Evolutionary conservation across 2,797 vertebrate species (phyloP).

Genomic region (Diplodus puntazzo): DNA sequence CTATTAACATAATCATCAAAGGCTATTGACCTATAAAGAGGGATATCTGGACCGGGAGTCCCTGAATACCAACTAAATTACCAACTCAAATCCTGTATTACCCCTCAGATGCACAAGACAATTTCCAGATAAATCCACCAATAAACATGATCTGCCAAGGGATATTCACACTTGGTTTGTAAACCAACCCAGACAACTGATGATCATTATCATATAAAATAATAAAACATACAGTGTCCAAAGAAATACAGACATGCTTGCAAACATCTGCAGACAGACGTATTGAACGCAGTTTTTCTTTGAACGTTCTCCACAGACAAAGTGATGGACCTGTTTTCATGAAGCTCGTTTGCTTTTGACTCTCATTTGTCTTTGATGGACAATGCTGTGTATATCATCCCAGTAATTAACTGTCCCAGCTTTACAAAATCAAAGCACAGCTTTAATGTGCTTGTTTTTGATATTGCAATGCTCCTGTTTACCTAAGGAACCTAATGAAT

Average conservation of each 20-base stretch:
- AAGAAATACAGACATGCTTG: not conserved
- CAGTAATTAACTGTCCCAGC: not conserved
- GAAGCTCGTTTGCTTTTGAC: not conserved
- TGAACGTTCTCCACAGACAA: not conserved
- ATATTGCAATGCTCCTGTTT: not conserved
- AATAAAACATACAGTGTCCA: not conserved
- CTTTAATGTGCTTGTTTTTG: not conserved
- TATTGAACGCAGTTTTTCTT: not conserved
- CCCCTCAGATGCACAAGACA: not conserved
- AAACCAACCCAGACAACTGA: not conserved
- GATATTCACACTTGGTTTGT: not conserved
- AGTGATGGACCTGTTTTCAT: not conserved
- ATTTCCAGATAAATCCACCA: not conserved
- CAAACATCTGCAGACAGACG: not conserved
- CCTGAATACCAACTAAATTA: not conserved
- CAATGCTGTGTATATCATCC: slow-evolving; percentile 2
- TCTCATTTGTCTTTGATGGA: not conserved
- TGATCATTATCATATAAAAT: not conserved
- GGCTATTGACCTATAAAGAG: not conserved
- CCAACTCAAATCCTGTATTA: not conserved
- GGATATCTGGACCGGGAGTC: not conserved
- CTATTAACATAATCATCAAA: not conserved
- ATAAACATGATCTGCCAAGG: not conserved
- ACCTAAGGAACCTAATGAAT: not conserved
- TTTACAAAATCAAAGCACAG: not conserved